A percentile compares a stretch with the other conserved stretches of the same genome.
These are phyloP conservation scores for Rhopalosiphum nymphaeae DNA, from an alignment of 2,888 invertebrate species.

Conservation along the genomic window DNA sequence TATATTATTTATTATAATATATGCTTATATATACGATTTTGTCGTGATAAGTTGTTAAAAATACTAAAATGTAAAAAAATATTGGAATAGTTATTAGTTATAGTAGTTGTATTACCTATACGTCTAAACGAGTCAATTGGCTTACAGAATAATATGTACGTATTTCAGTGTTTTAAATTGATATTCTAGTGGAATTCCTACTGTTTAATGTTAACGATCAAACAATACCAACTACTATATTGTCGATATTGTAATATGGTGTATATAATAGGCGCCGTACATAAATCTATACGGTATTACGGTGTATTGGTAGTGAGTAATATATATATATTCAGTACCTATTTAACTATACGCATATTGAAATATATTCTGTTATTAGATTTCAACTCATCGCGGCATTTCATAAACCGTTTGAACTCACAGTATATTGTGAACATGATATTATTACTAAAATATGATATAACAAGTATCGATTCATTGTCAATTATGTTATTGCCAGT, in stretches of 20 bases:
- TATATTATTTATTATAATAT: not conserved
- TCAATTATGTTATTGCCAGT: not conserved
- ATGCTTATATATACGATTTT: not conserved
- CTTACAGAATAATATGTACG: not conserved
- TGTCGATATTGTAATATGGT: not conserved
- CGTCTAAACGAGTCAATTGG: not conserved
- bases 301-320: not conserved
- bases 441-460: not conserved
- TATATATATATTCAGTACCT: not conserved
- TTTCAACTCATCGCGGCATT: not conserved
- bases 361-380: not conserved
- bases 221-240: not conserved
- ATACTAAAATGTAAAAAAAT: not conserved
- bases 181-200: not conserved
- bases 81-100: not conserved
- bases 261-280: not conserved
- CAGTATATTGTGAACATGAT: not conserved
- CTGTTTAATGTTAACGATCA: not conserved
- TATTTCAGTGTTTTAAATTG: not conserved
- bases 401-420: not conserved
- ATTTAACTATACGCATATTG: not conserved
- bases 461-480: slow-evolving; percentile 4
- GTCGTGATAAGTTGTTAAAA: not conserved
- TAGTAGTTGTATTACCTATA: not conserved
- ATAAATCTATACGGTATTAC: not conserved